Base-by-base conservation (phyloP, 1,140 invertebrate species). In the Drosophila setifemur region DNA sequence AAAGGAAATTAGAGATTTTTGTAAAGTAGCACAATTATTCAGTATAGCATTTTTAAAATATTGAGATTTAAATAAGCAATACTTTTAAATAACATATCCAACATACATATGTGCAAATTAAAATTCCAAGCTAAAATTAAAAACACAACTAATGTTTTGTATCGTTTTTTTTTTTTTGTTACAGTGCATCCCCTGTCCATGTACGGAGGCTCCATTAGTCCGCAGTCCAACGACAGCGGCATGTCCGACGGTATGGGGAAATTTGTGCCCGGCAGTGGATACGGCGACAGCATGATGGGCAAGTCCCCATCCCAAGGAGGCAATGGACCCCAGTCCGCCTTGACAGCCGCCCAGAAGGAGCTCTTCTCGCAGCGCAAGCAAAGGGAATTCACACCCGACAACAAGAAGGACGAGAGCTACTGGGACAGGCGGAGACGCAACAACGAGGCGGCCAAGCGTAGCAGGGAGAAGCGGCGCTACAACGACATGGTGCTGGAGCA, bases 401-500 rank as follows among this genome's bases (percentile, higher is more conserved):
- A 95, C 90, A 98, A 98, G 86, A 99, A 99, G 90, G 98, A 99
- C 83, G 96, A 98, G 73, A 96, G 95, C 74, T 99, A 99, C 91
- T 99, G 98, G 98, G 97, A 99, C 91, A 93, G 98, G 21, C 93
- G 98, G 31, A 92, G 97, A 31, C 93, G 97, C 23, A 99, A 99
- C 91, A 99, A 99, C 91, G 98, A 99, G 90, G 96, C 98, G 0
- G 98, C 97, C 19, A 97, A 98, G 88, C 91, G 97, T 3, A 98
- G 97, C 1, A 93, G 98, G 1, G 98, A 99, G 90, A 99, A 99
- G 91, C 93, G 98, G 11, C 93, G 98, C 7, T 95, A 98, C 91
- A 98, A 99, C 89, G 98, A 99, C 90, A 97, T 99, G 96, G 97
- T 98, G 0, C 92, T 99, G 6, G 97, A 99, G 89, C 96, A 97